Base-by-base conservation (phyloP, 2,113 vertebrate genomes). In the Ctenomys sociabilis region DNA sequence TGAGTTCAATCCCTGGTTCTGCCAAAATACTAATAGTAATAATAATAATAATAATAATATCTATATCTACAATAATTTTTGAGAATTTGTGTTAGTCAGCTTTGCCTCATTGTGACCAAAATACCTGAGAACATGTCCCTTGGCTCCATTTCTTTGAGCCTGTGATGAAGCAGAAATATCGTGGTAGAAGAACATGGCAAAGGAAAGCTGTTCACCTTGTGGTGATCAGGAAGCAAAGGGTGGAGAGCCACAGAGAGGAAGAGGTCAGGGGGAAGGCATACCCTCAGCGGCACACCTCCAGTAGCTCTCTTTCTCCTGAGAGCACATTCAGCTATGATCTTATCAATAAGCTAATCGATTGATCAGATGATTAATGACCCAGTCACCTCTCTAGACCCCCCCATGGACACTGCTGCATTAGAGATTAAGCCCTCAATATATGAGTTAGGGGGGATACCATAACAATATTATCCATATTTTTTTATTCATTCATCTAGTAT, bases 401-500 rank as follows among this genome's bases (percentile, higher is more conserved):
- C 11, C 43, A 75, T 75, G 37, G 43, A 75, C 22, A 24, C 11
- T 75, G 72, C 24, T 75, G 40, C 37, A 43, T 75, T 75, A 40
- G 72, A 75, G 40, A 75, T 75, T 43, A 75, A 75, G 37, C 11
- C 9, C 37, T 43, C 54, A 57, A 73, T 24, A 22, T n/a, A 73
- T 73, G 70, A 72, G n/a, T 73, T 73, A 5, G 1, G 70, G 21
- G 37, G 70, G n/a, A 37, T 17, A 70, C n/a, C n/a, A 37, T 73
- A 24, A 43, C 72, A 43, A 19, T 61, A 49, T 89, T 78, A 93
- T 57, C 37, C 5, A 70, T 7, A 94, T 84, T 95, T 90, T 90
- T 72, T 93, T 14, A 92, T 68, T 91, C 49, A 96, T 75, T 93
- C 49, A 82, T 70, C 40, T 93, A 43, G 57, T 91, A 91, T 75